Evolutionary conservation across 1,140 invertebrate species (phyloP).

Genomic region (Drosophila nigrodunni): DNA sequence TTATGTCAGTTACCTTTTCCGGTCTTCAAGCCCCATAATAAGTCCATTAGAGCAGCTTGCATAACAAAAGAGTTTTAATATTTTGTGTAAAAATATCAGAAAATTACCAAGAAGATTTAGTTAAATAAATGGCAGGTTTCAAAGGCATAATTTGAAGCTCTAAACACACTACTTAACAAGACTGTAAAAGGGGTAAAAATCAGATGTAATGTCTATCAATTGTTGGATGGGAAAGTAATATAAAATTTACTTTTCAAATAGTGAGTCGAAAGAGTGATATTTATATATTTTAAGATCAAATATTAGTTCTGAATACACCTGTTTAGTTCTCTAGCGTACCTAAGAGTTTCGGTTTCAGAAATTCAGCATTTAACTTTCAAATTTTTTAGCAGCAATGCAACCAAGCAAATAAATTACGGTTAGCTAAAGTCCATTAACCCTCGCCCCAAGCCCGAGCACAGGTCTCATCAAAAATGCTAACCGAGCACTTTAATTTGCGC

Average conservation of each 20-base stretch:
- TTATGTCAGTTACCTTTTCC: conserved; percentile 63
- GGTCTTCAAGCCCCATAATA: conserved; percentile 31
- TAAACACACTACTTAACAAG: neutral
- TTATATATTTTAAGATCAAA: too few species aligned
- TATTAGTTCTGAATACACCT: too few species aligned
- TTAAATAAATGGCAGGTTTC: conserved; percentile 1
- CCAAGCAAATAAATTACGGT: conserved; percentile 33
- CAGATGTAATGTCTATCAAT: too few species aligned
- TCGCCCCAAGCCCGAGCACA: neutral
- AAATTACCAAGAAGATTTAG: neutral
- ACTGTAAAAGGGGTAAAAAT: neutral
- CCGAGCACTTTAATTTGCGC: conserved; percentile 39
- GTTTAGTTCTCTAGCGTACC: too few species aligned
- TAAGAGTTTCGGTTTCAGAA: too few species aligned
- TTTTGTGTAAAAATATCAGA: neutral
- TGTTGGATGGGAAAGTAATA: too few species aligned
- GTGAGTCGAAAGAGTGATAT: too few species aligned
- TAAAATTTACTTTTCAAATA: too few species aligned
- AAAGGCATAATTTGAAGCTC: conserved; percentile 9
- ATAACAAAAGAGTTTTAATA: conserved; percentile 15
- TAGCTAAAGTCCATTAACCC: conserved; percentile 37
- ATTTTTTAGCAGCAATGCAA: neutral
- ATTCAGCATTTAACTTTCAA: neutral
- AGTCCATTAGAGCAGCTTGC: conserved; percentile 27
- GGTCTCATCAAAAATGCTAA: conserved; percentile 30